Conservation (phyloP, 2,888 invertebrate genomes). For the Trachelus troglodyta region DNA sequence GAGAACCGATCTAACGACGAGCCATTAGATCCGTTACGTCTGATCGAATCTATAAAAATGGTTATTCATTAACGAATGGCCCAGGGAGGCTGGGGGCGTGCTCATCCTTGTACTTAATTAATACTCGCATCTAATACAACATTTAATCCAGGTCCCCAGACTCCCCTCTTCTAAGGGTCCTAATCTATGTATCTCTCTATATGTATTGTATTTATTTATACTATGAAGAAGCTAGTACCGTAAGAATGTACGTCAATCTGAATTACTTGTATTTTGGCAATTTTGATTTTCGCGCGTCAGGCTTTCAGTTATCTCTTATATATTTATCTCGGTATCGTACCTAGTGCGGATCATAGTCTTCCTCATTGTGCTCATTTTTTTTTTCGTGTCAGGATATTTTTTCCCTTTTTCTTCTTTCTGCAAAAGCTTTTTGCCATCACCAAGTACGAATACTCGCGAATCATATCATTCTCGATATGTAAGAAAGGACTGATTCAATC, state of each 20-base stretch:
- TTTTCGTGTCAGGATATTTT: neutral
- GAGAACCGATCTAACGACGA: neutral
- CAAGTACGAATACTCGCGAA: neutral
- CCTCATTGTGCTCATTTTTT: neutral
- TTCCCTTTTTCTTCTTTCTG: neutral
- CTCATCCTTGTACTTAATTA: slow-evolving; percentile 38
- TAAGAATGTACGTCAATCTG: slow-evolving; percentile 51
- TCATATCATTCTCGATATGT: neutral
- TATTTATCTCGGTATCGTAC: neutral
- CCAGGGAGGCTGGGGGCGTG: slow-evolving; percentile 33
- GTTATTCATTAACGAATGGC: slow-evolving; percentile 8
- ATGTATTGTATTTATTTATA: slow-evolving; percentile 59
- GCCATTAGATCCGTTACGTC: neutral
- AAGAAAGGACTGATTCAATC: neutral
- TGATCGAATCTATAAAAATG: neutral
- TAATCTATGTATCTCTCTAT: slow-evolving; percentile 39
- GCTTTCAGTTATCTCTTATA: neutral
- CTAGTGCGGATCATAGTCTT: neutral
- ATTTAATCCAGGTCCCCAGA: slow-evolving; percentile 33
- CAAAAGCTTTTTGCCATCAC: neutral
- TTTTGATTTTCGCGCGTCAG: neutral
- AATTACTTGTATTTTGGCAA: neutral
- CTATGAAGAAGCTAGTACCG: slow-evolving; percentile 38
- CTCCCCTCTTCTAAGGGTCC: slow-evolving; percentile 24
- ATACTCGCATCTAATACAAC: slow-evolving; percentile 15